Evolutionary conservation across 2,113 vertebrate species (phyloP), one percentile per base, ranked within the genome.

Genomic region (Tetraodon nigroviridis): DNA sequence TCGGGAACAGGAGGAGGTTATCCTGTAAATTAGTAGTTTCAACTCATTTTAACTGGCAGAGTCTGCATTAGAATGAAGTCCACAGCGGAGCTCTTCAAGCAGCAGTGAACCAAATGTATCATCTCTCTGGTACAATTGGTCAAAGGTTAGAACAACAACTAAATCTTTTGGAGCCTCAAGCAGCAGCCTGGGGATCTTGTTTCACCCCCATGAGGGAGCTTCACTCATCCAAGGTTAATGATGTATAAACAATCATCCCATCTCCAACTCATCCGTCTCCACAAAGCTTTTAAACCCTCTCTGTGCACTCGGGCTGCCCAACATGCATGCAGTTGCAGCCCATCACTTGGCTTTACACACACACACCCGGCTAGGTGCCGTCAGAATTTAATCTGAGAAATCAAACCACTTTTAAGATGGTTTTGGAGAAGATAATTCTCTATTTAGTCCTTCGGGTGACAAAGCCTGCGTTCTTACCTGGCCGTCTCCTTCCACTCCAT

Each of bases 401-500:
- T 37, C 6, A 3, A 45, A 45, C 14, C 15, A 17, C 17, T 21
- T 51, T 20, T 11, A 64, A 41, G 15, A 8, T 14, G n/a, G 24
- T 29, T 49, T 41, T 2, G 48, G 21, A 45, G 11, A 47, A 52
- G 4, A n/a, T 12, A 20, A 44, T 20, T 51, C 12, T 20, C 7
- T 6, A 27, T 49, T 53, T 61, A 58, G 29, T 24, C 22, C 3
- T 24, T 2, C 45, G 8, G 16, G 5, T 44, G 41, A 13, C 16
- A 16, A 16, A 16, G 42, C n/a, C n/a, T 12, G 27, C 6, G 20
- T 17, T 51, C 90, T 88, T 91, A 98, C 97, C 97, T 96, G 19
- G 97, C 97, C 0, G 95, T 98, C 84, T 99, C 97, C 81, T 97
- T 97, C 97, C 97, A 98, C 54, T 99, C 97, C 96, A 98, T 95